Conservation (phyloP, 2,113 vertebrate genomes). For the Paradisaea rubra region DNA sequence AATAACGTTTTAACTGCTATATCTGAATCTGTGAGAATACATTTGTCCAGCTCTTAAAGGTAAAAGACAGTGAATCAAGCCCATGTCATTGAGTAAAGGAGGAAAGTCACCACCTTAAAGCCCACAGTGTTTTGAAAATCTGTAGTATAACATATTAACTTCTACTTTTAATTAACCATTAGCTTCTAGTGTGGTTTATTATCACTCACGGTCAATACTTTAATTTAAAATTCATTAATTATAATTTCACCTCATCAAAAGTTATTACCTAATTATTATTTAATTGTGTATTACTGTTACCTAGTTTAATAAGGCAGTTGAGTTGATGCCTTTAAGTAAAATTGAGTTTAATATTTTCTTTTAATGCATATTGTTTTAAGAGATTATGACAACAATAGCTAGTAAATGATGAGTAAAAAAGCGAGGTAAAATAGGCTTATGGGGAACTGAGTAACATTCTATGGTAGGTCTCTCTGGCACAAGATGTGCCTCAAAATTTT, state of each 20-base stretch:
- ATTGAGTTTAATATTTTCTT: background rate
- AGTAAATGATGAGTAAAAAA: background rate
- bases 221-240: conserved; percentile 19
- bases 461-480: background rate
- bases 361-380: background rate
- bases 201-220: conserved; percentile 10
- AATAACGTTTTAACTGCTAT: background rate
- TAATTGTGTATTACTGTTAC: background rate
- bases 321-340: background rate
- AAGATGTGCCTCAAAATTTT: background rate
- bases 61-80: background rate
- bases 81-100: background rate
- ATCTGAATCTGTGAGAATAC: background rate
- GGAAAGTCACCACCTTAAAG: background rate
- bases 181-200: background rate
- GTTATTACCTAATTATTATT: conserved; percentile 17
- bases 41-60: background rate
- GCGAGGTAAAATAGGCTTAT: background rate
- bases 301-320: background rate
- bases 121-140: background rate
- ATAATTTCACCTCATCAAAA: conserved; percentile 1
- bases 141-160: background rate
- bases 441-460: background rate
- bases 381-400: background rate
- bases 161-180: background rate